Conservation (phyloP, 1,140 invertebrate species). For the Drosophila ananassae region DNA sequence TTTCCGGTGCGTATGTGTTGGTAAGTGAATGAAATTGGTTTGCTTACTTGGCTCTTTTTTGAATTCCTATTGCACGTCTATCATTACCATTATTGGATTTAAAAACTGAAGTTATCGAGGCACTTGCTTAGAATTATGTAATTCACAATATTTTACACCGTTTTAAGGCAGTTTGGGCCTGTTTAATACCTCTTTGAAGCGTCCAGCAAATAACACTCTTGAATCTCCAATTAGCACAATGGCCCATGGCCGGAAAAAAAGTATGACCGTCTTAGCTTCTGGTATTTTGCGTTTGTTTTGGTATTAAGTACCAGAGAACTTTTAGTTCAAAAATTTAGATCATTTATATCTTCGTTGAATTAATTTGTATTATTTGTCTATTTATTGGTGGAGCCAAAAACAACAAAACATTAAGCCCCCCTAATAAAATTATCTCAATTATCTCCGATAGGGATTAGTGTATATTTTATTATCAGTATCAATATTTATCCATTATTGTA, state of each 20-base stretch:
- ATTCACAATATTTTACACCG: background rate
- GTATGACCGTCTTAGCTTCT: background rate
- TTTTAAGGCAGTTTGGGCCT: slow-evolving; percentile 10
- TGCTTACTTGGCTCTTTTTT: slow-evolving; percentile 30
- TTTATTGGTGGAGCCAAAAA: no score
- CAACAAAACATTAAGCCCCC: background rate
- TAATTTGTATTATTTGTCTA: no score
- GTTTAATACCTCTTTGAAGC: slow-evolving; percentile 4
- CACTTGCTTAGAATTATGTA: background rate
- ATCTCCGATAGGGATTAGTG: slow-evolving; percentile 3
- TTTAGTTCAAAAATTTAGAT: no score
- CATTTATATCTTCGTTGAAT: no score
- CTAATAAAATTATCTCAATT: background rate
- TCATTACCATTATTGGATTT: slow-evolving; percentile 18
- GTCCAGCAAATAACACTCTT: slow-evolving; percentile 10
- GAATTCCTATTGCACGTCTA: slow-evolving; percentile 20
- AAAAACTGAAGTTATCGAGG: slow-evolving; percentile 5
- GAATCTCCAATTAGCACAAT: slow-evolving; percentile 12
- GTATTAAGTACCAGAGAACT: no score
- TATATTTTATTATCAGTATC: slow-evolving; percentile 5
- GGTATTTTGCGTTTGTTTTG: background rate
- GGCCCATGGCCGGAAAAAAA: background rate
- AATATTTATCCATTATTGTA: background rate
- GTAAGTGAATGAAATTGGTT: slow-evolving; percentile 30
- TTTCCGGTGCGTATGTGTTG: slow-evolving; percentile 37